A percentile compares a stretch with the other conserved stretches of the same genome.
Conservation (phyloP, 2,888 invertebrate species). For the Eurytoma californica region DNA sequence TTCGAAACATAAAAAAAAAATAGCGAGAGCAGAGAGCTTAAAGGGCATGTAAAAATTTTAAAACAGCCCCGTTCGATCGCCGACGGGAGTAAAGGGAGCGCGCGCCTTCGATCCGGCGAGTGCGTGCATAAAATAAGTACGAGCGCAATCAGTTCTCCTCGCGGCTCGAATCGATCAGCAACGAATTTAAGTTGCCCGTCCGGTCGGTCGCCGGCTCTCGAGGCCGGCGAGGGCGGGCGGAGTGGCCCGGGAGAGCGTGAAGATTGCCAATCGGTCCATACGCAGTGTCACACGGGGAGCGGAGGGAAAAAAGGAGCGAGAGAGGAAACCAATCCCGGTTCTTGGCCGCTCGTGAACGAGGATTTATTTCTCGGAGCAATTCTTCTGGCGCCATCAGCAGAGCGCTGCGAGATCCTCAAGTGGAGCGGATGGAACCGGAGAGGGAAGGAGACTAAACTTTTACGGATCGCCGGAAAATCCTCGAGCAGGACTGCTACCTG, state of each 20-base stretch:
- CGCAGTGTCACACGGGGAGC: neutral
- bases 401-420: constrained; percentile 36
- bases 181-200: constrained; percentile 17
- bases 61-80: constrained; percentile 9
- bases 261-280: constrained; percentile 47
- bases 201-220: neutral
- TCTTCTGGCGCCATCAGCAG: constrained; percentile 32
- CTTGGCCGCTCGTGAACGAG: constrained; percentile 54
- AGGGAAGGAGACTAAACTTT: constrained; percentile 44
- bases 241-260: neutral
- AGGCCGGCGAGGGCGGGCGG: neutral
- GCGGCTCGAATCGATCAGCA: constrained; percentile 29
- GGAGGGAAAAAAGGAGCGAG: neutral
- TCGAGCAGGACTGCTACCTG: constrained; percentile 41
- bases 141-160: constrained; percentile 39
- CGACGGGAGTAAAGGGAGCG: neutral
- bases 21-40: neutral
- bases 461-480: constrained; percentile 37
- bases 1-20: constrained; percentile 20
- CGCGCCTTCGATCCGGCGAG: constrained; percentile 31
- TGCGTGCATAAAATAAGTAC: constrained; percentile 34
- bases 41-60: constrained; percentile 39
- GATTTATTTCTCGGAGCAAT: constrained; percentile 56
- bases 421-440: neutral
- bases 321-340: constrained; percentile 51